Evolutionary conservation across 2,888 invertebrate species (phyloP).

Genomic region (Meiosimyza platycephala): DNA sequence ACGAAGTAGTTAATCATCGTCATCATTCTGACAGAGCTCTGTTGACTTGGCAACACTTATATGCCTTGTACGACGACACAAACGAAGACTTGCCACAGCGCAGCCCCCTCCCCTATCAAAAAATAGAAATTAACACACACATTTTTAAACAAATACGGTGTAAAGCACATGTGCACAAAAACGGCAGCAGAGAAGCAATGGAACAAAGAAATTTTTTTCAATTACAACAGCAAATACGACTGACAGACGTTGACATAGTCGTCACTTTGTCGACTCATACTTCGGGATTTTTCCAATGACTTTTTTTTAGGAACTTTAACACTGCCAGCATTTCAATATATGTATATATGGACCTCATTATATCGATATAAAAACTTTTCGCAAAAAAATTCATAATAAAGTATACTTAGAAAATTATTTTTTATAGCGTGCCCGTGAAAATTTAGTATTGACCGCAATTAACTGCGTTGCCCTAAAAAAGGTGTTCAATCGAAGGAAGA

Average conservation of each 20-base stretch:
- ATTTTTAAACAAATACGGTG: constrained; percentile 1
- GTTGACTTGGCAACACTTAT: too few species aligned
- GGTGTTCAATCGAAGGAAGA: too few species aligned
- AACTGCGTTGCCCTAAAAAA: neutral
- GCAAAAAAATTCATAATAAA: neutral
- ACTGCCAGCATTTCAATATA: neutral
- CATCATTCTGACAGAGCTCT: too few species aligned
- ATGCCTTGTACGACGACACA: too few species aligned
- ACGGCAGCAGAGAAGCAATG: constrained; percentile 19
- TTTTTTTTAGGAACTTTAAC: neutral
- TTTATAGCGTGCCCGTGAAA: constrained; percentile 32
- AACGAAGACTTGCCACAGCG: too few species aligned
- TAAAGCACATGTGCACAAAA: constrained; percentile 44
- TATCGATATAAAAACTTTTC: neutral
- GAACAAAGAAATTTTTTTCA: constrained; percentile 31
- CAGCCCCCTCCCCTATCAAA: neutral
- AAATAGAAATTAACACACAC: neutral
- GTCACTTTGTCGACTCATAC: constrained; percentile 9
- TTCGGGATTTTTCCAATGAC: neutral
- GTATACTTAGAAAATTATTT: neutral
- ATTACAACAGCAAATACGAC: constrained; percentile 30
- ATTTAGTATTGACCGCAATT: constrained; percentile 35
- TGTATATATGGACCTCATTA: neutral
- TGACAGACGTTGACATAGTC: constrained; percentile 2
- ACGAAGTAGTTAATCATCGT: too few species aligned